phyloP scores from a whole-genome alignment of 2,113 vertebrate genomes.

The Sander vitreus region DNA sequence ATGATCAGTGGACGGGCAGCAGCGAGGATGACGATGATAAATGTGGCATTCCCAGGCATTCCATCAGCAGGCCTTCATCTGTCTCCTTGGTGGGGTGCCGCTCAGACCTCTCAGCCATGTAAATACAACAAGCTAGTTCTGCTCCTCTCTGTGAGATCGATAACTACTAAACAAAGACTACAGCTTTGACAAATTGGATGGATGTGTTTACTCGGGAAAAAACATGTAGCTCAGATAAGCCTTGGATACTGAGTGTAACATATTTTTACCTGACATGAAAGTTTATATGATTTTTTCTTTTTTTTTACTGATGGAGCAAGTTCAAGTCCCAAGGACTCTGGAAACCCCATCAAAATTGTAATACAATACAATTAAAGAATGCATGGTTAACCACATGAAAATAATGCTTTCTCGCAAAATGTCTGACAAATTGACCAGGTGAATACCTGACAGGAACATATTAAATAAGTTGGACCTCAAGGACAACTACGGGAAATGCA shows the following conservation, averaged over 20 bases:
- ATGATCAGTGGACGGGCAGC: slow-evolving; percentile 67
- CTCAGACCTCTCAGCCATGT: slow-evolving; percentile 72
- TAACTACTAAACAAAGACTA: slow-evolving; percentile 72
- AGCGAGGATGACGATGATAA: slow-evolving; percentile 67
- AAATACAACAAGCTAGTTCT: slow-evolving; percentile 65
- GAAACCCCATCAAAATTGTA: slow-evolving; percentile 9
- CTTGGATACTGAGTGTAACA: slow-evolving; percentile 56
- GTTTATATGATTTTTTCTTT: slow-evolving; percentile 7
- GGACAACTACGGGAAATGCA: slow-evolving; percentile 14
- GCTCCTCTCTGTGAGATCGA: slow-evolving; percentile 62
- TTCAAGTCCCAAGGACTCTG: slow-evolving; percentile 21
- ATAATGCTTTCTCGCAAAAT: neutral
- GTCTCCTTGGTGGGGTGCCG: slow-evolving; percentile 65
- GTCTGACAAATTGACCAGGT: slow-evolving; percentile 16
- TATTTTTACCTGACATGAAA: slow-evolving; percentile 47
- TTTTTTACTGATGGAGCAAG: slow-evolving; percentile 28
- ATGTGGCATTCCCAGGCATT: slow-evolving; percentile 62
- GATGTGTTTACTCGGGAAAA: slow-evolving; percentile 65
- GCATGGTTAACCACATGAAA: slow-evolving; percentile 37
- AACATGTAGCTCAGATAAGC: slow-evolving; percentile 49
- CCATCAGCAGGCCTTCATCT: slow-evolving; percentile 77
- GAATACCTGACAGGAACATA: slow-evolving; percentile 27
- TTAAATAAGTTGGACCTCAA: slow-evolving; percentile 20
- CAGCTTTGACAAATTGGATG: slow-evolving; percentile 66
- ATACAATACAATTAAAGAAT: slow-evolving; percentile 33